Conservation (phyloP, 2,797 vertebrate species). For the Sebastes minor region DNA sequence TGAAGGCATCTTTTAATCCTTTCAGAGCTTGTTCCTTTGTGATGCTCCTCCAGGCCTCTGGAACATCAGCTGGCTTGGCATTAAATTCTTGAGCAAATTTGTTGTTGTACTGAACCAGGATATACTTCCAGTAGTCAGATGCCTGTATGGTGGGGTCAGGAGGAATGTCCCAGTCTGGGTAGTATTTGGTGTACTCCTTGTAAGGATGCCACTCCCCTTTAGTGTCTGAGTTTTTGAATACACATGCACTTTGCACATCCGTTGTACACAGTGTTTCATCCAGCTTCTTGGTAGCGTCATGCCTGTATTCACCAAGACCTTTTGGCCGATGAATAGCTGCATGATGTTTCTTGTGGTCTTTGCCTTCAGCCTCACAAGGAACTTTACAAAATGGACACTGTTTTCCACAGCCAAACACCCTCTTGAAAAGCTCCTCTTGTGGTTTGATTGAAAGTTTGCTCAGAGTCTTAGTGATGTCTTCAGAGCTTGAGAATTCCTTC, state of each 20-base stretch:
- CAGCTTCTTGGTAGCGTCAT: fast-evolving
- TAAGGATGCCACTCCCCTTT: fast-evolving
- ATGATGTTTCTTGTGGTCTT: constrained; percentile 52
- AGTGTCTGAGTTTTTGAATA: fast-evolving
- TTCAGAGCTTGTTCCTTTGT: constrained; percentile 47
- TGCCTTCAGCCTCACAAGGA: constrained; percentile 74
- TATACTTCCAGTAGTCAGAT: constrained; percentile 75
- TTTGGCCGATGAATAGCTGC: constrained; percentile 63
- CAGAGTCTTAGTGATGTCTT: constrained; percentile 17
- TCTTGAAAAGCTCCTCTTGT: constrained; percentile 55
- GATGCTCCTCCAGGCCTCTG: constrained; percentile 63
- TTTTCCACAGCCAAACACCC: constrained; percentile 60
- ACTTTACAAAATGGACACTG: constrained; percentile 73
- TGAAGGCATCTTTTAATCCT: constrained; percentile 52
- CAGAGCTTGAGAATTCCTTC: constrained; percentile 4
- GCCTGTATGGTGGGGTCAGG: constrained; percentile 50
- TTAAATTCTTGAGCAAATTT: constrained; percentile 45
- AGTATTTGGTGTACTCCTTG: constrained; percentile 30
- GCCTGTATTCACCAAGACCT: not conserved
- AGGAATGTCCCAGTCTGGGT: constrained; percentile 70
- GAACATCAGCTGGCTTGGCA: constrained; percentile 56
- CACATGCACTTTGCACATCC: fast-evolving
- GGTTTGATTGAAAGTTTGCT: constrained; percentile 51
- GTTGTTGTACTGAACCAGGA: constrained; percentile 59
- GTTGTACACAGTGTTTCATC: constrained; percentile 48